Conservation (phyloP, 2,113 vertebrate genomes). For the Macrotis lagotis region DNA sequence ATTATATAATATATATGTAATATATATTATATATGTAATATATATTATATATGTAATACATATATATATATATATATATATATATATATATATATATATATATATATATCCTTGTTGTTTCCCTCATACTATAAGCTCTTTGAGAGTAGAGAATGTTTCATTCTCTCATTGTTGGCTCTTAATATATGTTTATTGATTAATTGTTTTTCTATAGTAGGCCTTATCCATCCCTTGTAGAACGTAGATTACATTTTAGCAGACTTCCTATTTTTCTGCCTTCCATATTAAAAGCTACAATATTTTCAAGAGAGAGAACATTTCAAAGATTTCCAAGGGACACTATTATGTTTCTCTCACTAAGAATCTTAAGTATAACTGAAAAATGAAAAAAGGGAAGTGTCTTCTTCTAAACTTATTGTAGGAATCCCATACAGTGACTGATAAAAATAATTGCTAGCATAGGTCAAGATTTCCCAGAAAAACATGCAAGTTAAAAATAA, state of each 20-base stretch:
- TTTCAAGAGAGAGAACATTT: neutral
- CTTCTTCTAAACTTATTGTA: neutral
- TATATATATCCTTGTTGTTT: neutral
- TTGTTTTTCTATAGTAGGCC: neutral
- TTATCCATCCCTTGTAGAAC: neutral
- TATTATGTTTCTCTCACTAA: neutral
- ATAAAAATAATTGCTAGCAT: neutral
- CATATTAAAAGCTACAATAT: conserved; percentile 14
- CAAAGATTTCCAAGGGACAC: conserved; percentile 15
- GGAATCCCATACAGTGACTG: neutral
- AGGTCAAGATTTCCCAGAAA: conserved; percentile 9
- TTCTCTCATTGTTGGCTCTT: neutral
- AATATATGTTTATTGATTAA: neutral
- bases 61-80: no score
- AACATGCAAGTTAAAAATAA: neutral
- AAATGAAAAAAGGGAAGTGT: neutral
- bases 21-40: no score
- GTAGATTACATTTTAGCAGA: neutral
- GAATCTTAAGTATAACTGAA: neutral
- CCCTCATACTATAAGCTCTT: neutral
- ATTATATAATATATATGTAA: no score
- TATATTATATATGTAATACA: no score
- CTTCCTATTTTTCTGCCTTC: conserved; percentile 14
- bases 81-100: no score
- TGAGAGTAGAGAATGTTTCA: neutral